These are phyloP conservation scores for Gallinago stenura DNA, from an alignment of 2,797 vertebrate genomes.

Conservation along the genomic window DNA sequence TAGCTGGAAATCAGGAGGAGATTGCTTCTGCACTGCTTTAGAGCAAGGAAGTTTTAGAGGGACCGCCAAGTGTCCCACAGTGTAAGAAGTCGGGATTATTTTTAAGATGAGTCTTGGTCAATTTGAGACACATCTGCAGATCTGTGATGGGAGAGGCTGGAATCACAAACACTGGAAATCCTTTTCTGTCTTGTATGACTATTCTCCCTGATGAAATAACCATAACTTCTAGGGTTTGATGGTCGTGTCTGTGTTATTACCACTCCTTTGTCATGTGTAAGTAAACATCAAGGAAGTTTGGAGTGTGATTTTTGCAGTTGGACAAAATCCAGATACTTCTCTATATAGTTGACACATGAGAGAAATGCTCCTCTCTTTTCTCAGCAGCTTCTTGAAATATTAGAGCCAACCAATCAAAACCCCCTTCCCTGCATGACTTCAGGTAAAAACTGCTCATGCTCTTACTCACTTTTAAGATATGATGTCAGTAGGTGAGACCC, in stretches of 20 bases:
- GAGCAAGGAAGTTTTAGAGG: not conserved
- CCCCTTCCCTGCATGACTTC: not conserved
- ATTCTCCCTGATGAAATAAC: not conserved
- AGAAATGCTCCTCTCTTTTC: not conserved
- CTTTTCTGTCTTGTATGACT: not conserved
- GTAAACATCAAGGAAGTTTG: not conserved
- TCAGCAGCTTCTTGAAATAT: not conserved
- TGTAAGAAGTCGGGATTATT: not conserved
- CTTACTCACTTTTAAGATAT: not conserved
- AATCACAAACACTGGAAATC: not conserved
- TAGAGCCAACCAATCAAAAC: not conserved
- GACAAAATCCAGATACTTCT: not conserved
- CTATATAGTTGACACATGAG: not conserved
- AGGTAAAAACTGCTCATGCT: not conserved
- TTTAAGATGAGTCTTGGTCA: not conserved
- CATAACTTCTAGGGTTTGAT: not conserved
- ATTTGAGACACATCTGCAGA: not conserved
- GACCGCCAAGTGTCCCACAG: not conserved
- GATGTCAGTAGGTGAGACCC: not conserved
- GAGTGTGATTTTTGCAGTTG: not conserved
- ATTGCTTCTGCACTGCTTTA: not conserved
- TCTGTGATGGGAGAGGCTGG: not conserved
- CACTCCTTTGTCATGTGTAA: not conserved
- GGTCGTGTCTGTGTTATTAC: not conserved
- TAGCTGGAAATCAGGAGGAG: not conserved